A percentile compares a stretch with the other conserved stretches of the same genome.
These are phyloP conservation scores for Zeuzera pyrina DNA, from an alignment of 2,888 invertebrate genomes.

Conservation along the genomic window DNA sequence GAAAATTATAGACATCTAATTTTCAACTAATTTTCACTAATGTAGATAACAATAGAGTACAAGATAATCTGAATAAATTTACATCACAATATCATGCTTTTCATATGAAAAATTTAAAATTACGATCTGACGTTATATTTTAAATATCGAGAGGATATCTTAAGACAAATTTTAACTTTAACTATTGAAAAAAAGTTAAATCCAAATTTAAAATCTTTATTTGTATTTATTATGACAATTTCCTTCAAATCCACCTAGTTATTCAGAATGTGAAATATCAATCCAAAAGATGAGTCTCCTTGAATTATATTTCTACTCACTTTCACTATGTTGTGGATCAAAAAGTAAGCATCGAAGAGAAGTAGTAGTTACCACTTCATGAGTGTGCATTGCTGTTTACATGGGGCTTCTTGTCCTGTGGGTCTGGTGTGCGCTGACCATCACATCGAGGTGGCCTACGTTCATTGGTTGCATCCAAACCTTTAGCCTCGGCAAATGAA, in stretches of 20 bases:
- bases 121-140: conserved; percentile 72
- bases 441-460: conserved; percentile 97
- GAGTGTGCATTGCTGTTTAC: conserved; percentile 71
- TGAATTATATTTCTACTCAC: conserved; percentile 63
- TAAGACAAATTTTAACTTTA: conserved; percentile 71
- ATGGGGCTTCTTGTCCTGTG: conserved; percentile 66
- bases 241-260: conserved; percentile 70
- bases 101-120: conserved; percentile 70
- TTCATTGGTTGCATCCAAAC: conserved; percentile 98
- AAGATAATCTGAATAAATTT: conserved; percentile 73
- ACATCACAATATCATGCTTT: conserved; percentile 74
- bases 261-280: conserved; percentile 67
- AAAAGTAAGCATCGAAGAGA: conserved; percentile 66
- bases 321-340: conserved; percentile 62
- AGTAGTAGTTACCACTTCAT: conserved; percentile 61
- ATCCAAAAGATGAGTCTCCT: conserved; percentile 68
- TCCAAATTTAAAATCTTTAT: conserved; percentile 68
- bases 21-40: conserved; percentile 73
- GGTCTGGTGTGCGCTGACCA: conserved; percentile 80
- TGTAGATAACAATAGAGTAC: conserved; percentile 73
- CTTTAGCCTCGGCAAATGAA: conserved; percentile 99
- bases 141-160: conserved; percentile 74
- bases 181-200: conserved; percentile 72
- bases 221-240: conserved; percentile 68
- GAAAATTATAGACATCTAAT: conserved; percentile 73